Conservation (phyloP, 2,888 invertebrate species). For the Eupithecia tripunctaria region DNA sequence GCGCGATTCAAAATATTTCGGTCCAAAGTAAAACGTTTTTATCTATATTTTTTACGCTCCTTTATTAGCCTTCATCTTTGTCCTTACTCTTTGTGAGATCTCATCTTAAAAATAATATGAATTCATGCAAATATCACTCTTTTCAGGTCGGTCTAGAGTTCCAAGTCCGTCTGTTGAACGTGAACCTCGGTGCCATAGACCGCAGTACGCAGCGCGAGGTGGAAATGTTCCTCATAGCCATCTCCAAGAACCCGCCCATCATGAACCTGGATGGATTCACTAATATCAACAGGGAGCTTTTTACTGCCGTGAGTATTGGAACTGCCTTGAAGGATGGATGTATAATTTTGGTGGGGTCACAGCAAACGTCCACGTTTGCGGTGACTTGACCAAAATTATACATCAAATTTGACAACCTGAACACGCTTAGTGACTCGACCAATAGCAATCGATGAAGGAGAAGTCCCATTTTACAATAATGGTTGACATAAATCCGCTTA, state of each 20-base stretch:
- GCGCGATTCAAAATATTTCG: no score
- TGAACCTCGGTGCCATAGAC: slow-evolving; percentile 87
- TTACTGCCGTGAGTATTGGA: slow-evolving; percentile 85
- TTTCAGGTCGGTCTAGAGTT: slow-evolving; percentile 84
- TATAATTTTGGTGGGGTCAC: no score
- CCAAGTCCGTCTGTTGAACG: slow-evolving; percentile 86
- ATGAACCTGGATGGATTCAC: slow-evolving; percentile 91
- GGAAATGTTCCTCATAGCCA: slow-evolving; percentile 89
- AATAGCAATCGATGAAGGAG: no score
- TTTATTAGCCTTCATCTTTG: background rate
- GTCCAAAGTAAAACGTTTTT: no score
- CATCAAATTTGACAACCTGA: no score
- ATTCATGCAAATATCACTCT: background rate
- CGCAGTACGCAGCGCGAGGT: slow-evolving; percentile 87
- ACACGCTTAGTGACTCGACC: no score
- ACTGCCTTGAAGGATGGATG: no score
- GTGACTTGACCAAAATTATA: no score
- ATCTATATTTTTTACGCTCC: background rate
- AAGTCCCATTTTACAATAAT: no score
- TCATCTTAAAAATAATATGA: background rate
- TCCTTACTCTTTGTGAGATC: background rate
- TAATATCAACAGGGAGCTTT: slow-evolving; percentile 87
- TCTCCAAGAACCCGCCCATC: slow-evolving; percentile 89
- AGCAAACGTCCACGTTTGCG: no score
- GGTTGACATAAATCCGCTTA: no score